Percentiles rank a stretch among this genome's conserved stretches.
These are phyloP conservation scores for Setophaga coronata DNA, from an alignment of 2,113 vertebrate genomes.

Conservation along the genomic window DNA sequence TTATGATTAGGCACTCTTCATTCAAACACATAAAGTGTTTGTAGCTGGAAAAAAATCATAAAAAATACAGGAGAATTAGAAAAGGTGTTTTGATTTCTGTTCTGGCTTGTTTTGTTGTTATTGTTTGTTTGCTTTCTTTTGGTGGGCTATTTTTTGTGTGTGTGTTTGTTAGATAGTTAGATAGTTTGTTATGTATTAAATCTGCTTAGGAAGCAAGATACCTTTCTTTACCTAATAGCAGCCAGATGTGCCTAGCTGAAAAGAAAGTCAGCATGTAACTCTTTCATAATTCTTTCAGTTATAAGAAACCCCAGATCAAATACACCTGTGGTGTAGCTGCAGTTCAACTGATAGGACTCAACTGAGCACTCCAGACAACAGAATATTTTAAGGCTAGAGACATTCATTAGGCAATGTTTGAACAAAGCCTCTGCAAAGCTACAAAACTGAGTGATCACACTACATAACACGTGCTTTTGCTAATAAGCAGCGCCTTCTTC, in stretches of 20 bases:
- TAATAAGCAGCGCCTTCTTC: neutral
- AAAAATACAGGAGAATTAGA: neutral
- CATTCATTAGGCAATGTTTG: neutral
- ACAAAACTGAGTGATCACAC: neutral
- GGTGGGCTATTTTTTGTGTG: neutral
- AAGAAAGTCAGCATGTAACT: neutral
- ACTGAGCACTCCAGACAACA: neutral
- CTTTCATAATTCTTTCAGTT: neutral
- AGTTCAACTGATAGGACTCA: neutral
- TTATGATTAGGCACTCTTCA: neutral
- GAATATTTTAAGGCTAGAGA: neutral
- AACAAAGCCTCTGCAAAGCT: neutral
- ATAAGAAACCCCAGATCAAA: neutral
- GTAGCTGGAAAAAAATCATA: neutral
- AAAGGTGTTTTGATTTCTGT: neutral
- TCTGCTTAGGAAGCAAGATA: neutral
- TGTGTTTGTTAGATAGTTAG: neutral
- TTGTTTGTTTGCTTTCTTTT: neutral
- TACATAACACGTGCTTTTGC: neutral
- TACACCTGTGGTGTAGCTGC: neutral
- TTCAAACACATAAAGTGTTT: neutral
- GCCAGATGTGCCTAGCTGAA: neutral
- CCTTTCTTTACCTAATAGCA: neutral
- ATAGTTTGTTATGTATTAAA: neutral
- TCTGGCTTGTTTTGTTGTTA: neutral